Base-by-base conservation (phyloP, 2,113 vertebrate species). In the Solenodon paradoxus region DNA sequence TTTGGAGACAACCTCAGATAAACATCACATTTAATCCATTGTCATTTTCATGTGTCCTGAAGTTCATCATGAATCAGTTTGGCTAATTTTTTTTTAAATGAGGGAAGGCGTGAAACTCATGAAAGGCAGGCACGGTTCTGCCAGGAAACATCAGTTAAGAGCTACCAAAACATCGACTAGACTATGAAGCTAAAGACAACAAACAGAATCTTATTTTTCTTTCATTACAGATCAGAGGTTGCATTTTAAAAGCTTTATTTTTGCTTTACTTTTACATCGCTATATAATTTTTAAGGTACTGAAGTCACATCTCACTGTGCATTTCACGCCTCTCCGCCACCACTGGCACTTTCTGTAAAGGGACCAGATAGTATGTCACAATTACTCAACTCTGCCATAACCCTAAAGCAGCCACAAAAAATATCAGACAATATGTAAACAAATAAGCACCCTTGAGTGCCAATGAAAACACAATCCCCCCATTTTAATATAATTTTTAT, bases 141-240 rank as follows among this genome's bases (percentile, higher is more conserved):
- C 84, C 55, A 83, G 35, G 95, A 88, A 94, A 42, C 12, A 88
- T 35, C 51, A 93, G 45, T n/a, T n/a, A n/a, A n/a, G n/a, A n/a
- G n/a, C n/a, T n/a, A n/a, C n/a, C n/a, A n/a, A n/a, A n/a, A n/a
- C n/a, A n/a, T n/a, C 16, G 72, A 82, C 20, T 72, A 64, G 28
- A 22, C n/a, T 75, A 57, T 64, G 3, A n/a, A 26, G 26, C 53
- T 75, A 85, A 85, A n/a, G 45, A 75, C 7, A 66, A 68, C 19
- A 75, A 92, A 81, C 5, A 53, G 24, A 80, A 20, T 53, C 51
- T 78, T 83, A 26, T 15, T 81, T 74, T 88, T 90, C 42, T 80
- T n/a, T n/a, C n/a, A n/a, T n/a, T n/a, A n/a, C n/a, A n/a, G n/a
- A n/a, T n/a, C n/a, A n/a, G n/a, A n/a, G n/a, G n/a, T n/a, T n/a